Conservation (phyloP, 2,888 invertebrate species). For the Eupelmus urozonus region DNA sequence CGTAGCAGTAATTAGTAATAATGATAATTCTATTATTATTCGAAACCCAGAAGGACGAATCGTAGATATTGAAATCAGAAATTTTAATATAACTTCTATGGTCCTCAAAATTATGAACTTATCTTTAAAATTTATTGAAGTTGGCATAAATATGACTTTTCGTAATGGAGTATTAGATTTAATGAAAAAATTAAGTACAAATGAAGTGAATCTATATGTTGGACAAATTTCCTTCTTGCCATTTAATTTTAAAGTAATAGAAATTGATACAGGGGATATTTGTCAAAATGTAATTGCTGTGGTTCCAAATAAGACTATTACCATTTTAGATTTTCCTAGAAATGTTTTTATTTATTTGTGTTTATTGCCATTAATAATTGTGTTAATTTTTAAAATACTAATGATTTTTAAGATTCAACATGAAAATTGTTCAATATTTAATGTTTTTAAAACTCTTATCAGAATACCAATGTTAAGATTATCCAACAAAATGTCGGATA, state of each 20-base stretch:
- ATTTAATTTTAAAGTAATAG: neutral
- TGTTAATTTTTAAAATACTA: neutral
- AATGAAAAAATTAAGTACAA: neutral
- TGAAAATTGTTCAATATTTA: neutral
- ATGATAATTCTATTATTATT: neutral
- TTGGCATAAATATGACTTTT: neutral
- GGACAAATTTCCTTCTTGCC: neutral
- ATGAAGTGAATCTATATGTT: neutral
- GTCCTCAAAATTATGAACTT: constrained; percentile 3
- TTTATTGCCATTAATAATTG: neutral
- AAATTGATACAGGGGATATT: neutral
- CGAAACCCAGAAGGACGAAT: neutral
- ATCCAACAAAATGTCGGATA: neutral
- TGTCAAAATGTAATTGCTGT: neutral
- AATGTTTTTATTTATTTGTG: neutral
- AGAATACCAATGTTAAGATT: neutral
- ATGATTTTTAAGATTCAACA: neutral
- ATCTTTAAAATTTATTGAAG: neutral
- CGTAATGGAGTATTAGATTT: neutral
- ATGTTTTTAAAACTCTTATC: neutral
- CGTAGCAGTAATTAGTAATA: neutral
- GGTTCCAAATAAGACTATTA: too few species aligned
- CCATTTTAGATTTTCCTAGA: neutral
- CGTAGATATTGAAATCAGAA: neutral
- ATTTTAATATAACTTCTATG: neutral